Base-by-base conservation (phyloP, 2,113 vertebrate genomes). In the Macquaria ambigua region DNA sequence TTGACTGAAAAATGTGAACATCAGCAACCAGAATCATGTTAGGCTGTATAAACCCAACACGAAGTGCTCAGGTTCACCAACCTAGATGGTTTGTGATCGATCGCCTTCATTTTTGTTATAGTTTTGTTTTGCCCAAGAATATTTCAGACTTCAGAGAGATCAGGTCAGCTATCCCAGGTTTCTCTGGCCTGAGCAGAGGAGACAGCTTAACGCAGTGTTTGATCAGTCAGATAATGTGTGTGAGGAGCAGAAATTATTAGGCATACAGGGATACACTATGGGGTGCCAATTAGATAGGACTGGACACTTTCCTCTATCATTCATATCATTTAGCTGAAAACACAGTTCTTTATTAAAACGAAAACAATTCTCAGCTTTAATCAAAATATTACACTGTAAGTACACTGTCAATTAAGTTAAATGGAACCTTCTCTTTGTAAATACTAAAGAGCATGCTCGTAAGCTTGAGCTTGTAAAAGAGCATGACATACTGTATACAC, bases 1-100 rank as follows among this genome's bases (percentile, higher is more conserved):
- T 0, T 55, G n/a, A 78, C 5, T 62, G 25, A 70, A 66, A 69
- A 78, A 58, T 64, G 34, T 52, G 58, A 67, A 56, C 23, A 41
- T 48, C 59, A 59, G n/a, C 31, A 23, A 18, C 18, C 4, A 66
- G 28, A 55, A 21, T 9, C 64, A 43, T 6, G 21, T 46, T 12
- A 15, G 18, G 43, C 6, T 23, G 12, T 46, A n/a, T 48, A 1
- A 68, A 25, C 4, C 11, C 6, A 68, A 59, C 25, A 66, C 46
- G 63, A 63, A 4, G 16, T 28, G 71, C n/a, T 28, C 3, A 6
- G 8, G 28, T 58, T 56, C 31, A 39, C 11, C 53, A 59, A 53
- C 52, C 43, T 37, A 10, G 8, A 41, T 43, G 37, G 25, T 55
- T 43, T 63, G 23, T 28, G 3, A 67, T 48, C 1, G 1, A 48